Conservation (phyloP, 2,888 invertebrate species). For the Diachrysia chrysitis region DNA sequence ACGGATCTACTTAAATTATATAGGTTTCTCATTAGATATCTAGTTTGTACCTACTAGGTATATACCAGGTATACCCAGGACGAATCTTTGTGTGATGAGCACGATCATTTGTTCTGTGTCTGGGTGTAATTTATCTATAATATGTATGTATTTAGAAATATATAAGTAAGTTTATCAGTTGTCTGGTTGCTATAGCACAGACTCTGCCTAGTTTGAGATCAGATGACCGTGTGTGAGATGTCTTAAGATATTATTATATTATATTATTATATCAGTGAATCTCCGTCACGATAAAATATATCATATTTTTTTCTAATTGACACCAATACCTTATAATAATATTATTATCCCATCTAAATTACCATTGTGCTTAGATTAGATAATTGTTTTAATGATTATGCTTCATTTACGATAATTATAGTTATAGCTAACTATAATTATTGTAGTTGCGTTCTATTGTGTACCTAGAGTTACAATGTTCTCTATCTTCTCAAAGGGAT, state of each 20-base stretch:
- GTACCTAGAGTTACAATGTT: neutral
- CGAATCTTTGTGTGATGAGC: too few relatives aligned
- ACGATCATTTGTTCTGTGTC: too few relatives aligned
- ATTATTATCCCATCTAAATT: slow-evolving; percentile 5
- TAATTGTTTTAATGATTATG: neutral
- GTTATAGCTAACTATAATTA: slow-evolving; percentile 15
- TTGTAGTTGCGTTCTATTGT: slow-evolving; percentile 13
- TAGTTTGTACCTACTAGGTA: too few relatives aligned
- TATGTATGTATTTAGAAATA: neutral
- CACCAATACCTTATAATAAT: neutral
- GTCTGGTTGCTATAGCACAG: too few relatives aligned
- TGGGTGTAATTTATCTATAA: too few relatives aligned
- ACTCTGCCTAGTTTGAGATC: too few relatives aligned
- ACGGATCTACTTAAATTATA: neutral
- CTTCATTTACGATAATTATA: too few relatives aligned
- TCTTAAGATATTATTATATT: too few relatives aligned
- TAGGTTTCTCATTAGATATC: neutral
- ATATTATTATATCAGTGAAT: neutral
- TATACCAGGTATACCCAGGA: too few relatives aligned
- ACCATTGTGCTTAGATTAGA: neutral
- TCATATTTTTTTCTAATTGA: slow-evolving; percentile 2
- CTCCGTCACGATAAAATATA: neutral
- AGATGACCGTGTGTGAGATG: too few relatives aligned
- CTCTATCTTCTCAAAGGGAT: neutral
- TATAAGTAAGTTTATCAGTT: too few relatives aligned